These are phyloP conservation scores for Onychostruthus taczanowskii DNA, from an alignment of 2,113 vertebrate genomes.

Conservation along the genomic window DNA sequence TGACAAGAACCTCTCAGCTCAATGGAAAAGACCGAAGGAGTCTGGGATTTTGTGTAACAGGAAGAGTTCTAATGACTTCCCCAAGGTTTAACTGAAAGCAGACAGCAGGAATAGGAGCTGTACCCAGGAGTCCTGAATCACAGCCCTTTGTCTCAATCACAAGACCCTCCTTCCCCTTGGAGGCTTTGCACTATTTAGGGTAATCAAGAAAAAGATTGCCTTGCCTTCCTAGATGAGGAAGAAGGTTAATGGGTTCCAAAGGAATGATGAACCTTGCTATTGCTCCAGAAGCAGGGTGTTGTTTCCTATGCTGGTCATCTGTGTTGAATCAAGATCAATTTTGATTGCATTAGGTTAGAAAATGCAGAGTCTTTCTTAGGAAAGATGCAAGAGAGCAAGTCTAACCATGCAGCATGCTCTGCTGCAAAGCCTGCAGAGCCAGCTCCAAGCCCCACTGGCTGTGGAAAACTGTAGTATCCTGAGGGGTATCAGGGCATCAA, in stretches of 20 bases:
- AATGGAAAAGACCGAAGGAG: background rate
- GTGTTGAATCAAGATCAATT: background rate
- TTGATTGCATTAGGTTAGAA: background rate
- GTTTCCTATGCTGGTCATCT: background rate
- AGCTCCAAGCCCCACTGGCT: background rate
- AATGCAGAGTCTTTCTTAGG: background rate
- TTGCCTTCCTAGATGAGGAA: background rate
- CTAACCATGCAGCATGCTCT: background rate
- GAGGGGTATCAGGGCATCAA: rapidly evolving
- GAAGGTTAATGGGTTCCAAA: background rate
- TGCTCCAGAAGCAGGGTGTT: background rate
- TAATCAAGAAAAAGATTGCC: background rate
- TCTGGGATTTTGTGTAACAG: background rate
- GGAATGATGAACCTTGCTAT: background rate
- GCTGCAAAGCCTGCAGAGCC: background rate
- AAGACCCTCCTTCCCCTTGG: constrained; percentile 32
- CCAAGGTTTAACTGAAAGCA: constrained; percentile 17
- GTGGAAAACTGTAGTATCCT: background rate
- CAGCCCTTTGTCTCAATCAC: background rate
- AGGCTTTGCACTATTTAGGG: background rate
- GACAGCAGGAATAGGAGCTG: background rate
- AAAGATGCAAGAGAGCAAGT: background rate
- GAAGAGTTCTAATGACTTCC: constrained; percentile 23
- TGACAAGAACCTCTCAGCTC: background rate
- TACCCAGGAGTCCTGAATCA: constrained; percentile 11